Percentiles rank a stretch among this genome's conserved stretches.
phyloP scores from a whole-genome alignment of 1,140 invertebrate species.

The Aphidius gifuensis region DNA sequence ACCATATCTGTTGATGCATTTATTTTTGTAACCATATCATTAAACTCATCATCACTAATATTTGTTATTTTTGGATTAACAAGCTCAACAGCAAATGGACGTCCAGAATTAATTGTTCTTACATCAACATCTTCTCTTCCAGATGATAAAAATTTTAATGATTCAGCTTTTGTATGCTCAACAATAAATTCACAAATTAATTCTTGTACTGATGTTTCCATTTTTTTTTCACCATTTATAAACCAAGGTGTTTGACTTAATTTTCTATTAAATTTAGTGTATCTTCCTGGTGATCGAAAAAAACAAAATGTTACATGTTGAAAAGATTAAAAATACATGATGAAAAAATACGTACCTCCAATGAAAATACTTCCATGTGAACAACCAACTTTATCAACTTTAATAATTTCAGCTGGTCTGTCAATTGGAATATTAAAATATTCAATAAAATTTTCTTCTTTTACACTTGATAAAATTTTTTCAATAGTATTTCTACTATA shows the following conservation, averaged over 20 bases:
- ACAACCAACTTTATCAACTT: constrained; percentile 52
- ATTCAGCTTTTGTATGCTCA: constrained; percentile 57
- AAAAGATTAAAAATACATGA: constrained; percentile 16
- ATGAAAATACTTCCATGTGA: constrained; percentile 59
- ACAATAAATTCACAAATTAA: constrained; percentile 69
- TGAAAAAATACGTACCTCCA: constrained; percentile 45
- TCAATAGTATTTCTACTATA: constrained; percentile 60
- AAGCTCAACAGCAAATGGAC: constrained; percentile 85
- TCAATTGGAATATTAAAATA: constrained; percentile 51
- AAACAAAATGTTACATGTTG: constrained; percentile 28
- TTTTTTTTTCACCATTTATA: constrained; percentile 74
- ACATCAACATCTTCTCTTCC: constrained; percentile 96
- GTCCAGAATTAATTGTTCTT: constrained; percentile 77
- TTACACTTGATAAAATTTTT: constrained; percentile 47
- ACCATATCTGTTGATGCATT: constrained; percentile 61
- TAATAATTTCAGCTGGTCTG: constrained; percentile 40
- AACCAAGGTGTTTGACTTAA: constrained; percentile 95
- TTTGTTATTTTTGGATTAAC: constrained; percentile 63
- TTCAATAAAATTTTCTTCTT: constrained; percentile 52
- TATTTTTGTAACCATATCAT: constrained; percentile 61
- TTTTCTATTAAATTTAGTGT: constrained; percentile 82
- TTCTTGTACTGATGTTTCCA: constrained; percentile 88
- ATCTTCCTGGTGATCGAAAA: constrained; percentile 61
- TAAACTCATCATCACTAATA: constrained; percentile 56
- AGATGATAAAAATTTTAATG: constrained; percentile 78